Percentiles rank a stretch among this genome's conserved stretches.
phyloP scores from a whole-genome alignment of 2,113 vertebrate genomes.

The Ochotona curzoniae region DNA sequence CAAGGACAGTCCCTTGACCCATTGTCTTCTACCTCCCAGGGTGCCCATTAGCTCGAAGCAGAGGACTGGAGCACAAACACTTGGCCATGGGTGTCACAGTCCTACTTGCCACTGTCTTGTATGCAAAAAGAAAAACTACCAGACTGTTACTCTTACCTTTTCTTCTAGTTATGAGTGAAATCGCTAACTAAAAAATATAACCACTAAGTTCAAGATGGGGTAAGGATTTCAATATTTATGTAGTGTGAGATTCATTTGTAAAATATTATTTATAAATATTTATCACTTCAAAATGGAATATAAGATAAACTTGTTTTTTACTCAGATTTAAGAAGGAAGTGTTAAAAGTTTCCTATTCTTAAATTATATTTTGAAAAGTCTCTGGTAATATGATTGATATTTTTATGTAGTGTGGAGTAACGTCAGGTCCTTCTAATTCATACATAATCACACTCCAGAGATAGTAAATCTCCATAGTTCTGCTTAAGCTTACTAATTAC shows the following conservation, averaged over 20 bases:
- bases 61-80: too few species aligned
- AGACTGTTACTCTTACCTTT: background rate
- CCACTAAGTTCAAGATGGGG: background rate
- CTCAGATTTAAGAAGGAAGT: conserved; percentile 33
- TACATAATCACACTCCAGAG: conserved; percentile 74
- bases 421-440: conserved; percentile 72
- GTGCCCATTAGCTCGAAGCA: too few species aligned
- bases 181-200: conserved; percentile 16
- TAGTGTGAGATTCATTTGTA: conserved; percentile 54
- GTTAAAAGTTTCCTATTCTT: conserved; percentile 54
- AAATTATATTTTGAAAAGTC: conserved; percentile 68
- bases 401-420: conserved; percentile 54
- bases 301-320: conserved; percentile 37
- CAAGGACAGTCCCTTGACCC: too few species aligned
- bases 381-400: conserved; percentile 56
- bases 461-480: conserved; percentile 76
- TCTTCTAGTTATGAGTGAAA: background rate
- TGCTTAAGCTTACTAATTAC: conserved; percentile 78
- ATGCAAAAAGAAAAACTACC: too few species aligned
- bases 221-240: conserved; percentile 24
- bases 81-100: too few species aligned
- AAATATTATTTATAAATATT: background rate
- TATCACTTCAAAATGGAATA: conserved; percentile 39
- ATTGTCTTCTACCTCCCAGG: too few species aligned
- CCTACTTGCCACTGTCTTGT: too few species aligned